Evolutionary conservation across 2,888 invertebrate species (phyloP), one percentile per base, ranked within the genome.

Genomic region (Agriopis aurantiaria): DNA sequence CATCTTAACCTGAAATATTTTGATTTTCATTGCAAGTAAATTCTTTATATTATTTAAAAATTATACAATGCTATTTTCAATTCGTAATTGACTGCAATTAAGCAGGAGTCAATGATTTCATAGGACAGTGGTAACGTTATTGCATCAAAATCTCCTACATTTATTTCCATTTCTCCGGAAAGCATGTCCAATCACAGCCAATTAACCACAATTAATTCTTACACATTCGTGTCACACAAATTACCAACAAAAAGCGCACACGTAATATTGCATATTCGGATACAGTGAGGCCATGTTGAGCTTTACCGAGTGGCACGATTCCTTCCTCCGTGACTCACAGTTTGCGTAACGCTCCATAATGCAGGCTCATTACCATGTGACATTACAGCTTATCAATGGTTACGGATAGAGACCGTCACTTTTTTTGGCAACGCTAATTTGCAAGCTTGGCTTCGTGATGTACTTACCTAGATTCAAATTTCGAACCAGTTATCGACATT

Each of bases 241-340:
- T 55, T 14, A 49, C 59, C 48, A 41, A 60, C 57, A 49, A 40
- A 66, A 69, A 60, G 65, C 60, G 52, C 55, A 55, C 68, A 71
- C 58, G 70, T 64, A 72, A 74, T 69, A 55, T 55, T 68, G 63
- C 71, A 65, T 69, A 71, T 71, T 71, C 63, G 67, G 65, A 63
- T 62, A 53, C 69, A 64, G 67, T 69, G 65, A 74, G 72, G 63
- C 57, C 52, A 57, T 0, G 58, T 62, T 59, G 66, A 72, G 74
- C 71, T 74, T 74, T 49, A 66, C 51, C 41, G 45, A 43, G 58
- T 72, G 78, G 74, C 76, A 75, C 75, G 69, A 72, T 72, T 66
- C 68, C 63, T 72, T 69, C 78, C 77, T 77, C 70, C 52, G 74
- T 85, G 83, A 85, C 48, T 83, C 84, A 84, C 66, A 52, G 65